Evolutionary conservation across 2,113 vertebrate genomes (phyloP).

Genomic region (Gallinago paraguaiae): DNA sequence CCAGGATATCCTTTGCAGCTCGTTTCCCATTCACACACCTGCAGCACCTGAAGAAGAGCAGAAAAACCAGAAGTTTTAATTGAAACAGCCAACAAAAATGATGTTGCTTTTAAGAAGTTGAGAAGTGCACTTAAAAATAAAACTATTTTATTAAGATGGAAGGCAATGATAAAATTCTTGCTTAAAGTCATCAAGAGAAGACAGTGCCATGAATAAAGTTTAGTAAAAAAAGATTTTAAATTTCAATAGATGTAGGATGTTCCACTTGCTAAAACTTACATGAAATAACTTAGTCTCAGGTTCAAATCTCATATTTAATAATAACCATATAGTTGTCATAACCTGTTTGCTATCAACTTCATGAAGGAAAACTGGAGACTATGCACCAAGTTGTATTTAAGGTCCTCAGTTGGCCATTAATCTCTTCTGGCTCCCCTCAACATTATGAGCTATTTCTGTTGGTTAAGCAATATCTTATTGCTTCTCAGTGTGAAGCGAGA

Average conservation of each 20-base stretch:
- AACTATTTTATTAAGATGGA: neutral
- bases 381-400: fast-evolving
- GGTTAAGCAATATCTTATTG: neutral
- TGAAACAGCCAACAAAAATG: neutral
- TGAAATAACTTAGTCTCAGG: neutral
- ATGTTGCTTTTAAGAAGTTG: neutral
- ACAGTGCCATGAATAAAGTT: neutral
- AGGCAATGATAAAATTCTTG: neutral
- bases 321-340: neutral
- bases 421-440: neutral
- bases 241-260: neutral
- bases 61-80: neutral
- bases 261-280: neutral
- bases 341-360: neutral
- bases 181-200: neutral
- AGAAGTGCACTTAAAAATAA: neutral
- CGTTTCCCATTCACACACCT: conserved; percentile 79
- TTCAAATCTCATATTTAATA: neutral
- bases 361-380: neutral
- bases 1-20: conserved; percentile 77
- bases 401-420: neutral
- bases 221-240: neutral
- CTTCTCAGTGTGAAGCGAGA: neutral
- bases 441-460: neutral
- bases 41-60: conserved; percentile 82